Conservation (phyloP, 2,113 vertebrate species). For the Taurulus bubalis region DNA sequence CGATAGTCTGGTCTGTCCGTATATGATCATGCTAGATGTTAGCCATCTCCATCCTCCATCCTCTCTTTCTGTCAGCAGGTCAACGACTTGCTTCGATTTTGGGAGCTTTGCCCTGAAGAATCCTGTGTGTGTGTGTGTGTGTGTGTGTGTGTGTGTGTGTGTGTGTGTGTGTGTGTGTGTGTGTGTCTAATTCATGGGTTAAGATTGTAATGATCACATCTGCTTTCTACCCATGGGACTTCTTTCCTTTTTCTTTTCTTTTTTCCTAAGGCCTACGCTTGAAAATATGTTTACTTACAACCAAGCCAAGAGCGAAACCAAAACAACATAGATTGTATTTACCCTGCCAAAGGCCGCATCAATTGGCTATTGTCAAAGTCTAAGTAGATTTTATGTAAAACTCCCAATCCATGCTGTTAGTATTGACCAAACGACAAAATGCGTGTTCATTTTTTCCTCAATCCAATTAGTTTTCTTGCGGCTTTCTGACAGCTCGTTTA, state of each 20-base stretch:
- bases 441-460: conserved; percentile 78
- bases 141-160: neutral
- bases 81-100: conserved; percentile 27
- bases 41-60: neutral
- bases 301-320: conserved; percentile 37
- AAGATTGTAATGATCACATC: conserved; percentile 59
- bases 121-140: conserved; percentile 1
- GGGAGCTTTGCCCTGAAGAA: conserved; percentile 46
- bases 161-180: conserved; percentile 12
- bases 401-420: conserved; percentile 75
- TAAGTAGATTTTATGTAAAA: conserved; percentile 82
- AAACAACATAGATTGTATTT: conserved; percentile 59
- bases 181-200: conserved; percentile 31
- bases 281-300: conserved; percentile 70
- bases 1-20: neutral
- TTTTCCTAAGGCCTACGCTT: conserved; percentile 23
- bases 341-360: conserved; percentile 56
- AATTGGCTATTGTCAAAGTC: conserved; percentile 74
- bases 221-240: conserved; percentile 39
- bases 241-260: conserved; percentile 18
- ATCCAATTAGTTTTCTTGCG: conserved; percentile 80
- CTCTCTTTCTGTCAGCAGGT: neutral
- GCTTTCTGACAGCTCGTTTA: conserved; percentile 81
- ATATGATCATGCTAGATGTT: neutral
- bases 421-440: conserved; percentile 81